Evolutionary conservation across 2,113 vertebrate genomes (phyloP), one percentile per base, ranked within the genome.

Genomic region (Uria lomvia): DNA sequence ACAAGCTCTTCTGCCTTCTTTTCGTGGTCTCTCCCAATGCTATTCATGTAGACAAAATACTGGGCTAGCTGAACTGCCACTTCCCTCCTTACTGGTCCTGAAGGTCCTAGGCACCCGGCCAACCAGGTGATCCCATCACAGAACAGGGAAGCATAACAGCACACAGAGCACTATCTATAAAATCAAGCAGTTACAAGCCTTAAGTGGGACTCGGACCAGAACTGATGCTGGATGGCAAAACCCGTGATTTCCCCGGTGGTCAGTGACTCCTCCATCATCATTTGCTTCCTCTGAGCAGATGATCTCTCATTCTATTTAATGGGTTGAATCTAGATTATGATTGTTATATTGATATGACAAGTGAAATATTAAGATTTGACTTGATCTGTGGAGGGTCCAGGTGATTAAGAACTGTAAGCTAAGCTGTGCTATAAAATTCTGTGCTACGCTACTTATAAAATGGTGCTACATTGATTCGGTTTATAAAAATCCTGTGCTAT

Each of bases 221-320:
- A 40, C 38, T 26, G 19, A 22, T 76, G 22, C 27, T 63, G 63
- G 11, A 40, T 49, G 30, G 17, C 19, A 79, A 86, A 79, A 8
- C 3, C 11, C 14, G 2, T 12, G 11, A 42, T 76, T 52, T 4
- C 6, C 6, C 1, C 2, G 1, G 3, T 14, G 15, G 14, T 38
- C 30, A 58, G 52, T 43, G 26, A 66, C 2, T 7, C 24, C 16
- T 66, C 7, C 56, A 20, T 15, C 6, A 34, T 8, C 0, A 0
- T 47, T 26, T 62, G 3, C 6, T 53, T 75, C 52, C 42, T 75
- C 29, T 21, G 22, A 65, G 16, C 45, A 47, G 45, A 47, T 9
- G 19, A 47, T n/a, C 20, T 21, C 10, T 42, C 16, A 20, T 10
- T 52, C 52, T 76, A 3, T 67, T 75, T 52, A 12, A 1, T 24